These are phyloP conservation scores for Lasioglossum lativentre DNA, from an alignment of 2,888 invertebrate genomes.

Conservation along the genomic window DNA sequence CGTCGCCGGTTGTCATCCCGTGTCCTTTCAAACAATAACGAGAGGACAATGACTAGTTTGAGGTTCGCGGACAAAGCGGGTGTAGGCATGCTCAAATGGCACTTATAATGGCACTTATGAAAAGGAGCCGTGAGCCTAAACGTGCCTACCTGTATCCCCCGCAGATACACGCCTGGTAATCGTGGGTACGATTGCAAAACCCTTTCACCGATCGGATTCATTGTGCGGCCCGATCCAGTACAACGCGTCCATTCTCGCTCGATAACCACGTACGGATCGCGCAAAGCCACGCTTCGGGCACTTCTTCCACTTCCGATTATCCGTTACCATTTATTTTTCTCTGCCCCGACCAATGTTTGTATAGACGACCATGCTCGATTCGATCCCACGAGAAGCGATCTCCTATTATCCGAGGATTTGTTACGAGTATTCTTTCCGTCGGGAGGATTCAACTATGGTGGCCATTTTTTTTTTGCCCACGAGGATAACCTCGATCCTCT, in stretches of 20 bases:
- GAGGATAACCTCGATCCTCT: background rate
- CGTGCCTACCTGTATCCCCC: constrained; percentile 59
- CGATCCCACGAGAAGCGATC: constrained; percentile 19
- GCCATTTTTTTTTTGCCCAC: background rate
- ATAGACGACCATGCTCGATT: background rate
- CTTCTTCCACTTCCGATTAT: constrained; percentile 51
- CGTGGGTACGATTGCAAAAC: constrained; percentile 63
- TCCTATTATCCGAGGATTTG: background rate
- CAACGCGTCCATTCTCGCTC: constrained; percentile 58
- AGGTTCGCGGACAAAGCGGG: constrained; percentile 66
- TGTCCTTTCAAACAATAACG: constrained; percentile 67
- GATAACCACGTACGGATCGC: constrained; percentile 62
- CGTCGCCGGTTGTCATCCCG: constrained; percentile 58
- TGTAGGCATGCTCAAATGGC: constrained; percentile 60
- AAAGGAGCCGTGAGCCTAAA: constrained; percentile 42
- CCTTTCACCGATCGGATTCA: constrained; percentile 63
- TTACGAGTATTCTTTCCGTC: background rate
- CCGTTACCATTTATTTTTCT: constrained; percentile 42
- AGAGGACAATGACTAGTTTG: constrained; percentile 68
- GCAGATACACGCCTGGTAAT: constrained; percentile 47
- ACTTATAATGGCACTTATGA: constrained; percentile 63
- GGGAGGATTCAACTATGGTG: background rate
- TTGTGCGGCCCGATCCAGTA: constrained; percentile 57
- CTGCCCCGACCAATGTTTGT: background rate
- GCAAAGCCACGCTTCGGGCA: constrained; percentile 68